These are phyloP conservation scores for Drosophila teissieri DNA, from an alignment of 1,140 invertebrate genomes.

Conservation along the genomic window DNA sequence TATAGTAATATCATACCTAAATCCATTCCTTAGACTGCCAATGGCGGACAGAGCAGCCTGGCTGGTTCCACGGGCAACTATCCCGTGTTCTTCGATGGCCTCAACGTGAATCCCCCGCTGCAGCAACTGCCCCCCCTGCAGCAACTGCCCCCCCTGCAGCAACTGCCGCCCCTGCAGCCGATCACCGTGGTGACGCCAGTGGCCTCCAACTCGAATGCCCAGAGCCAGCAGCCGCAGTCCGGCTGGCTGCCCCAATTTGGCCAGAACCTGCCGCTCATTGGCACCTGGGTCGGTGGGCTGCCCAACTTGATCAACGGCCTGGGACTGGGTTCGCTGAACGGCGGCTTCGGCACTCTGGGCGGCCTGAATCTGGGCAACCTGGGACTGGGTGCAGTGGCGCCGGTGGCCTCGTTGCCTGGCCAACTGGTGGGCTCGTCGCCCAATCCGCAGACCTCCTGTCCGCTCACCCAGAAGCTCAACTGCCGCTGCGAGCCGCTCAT, in stretches of 20 bases:
- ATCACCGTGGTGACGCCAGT: slow-evolving; percentile 59
- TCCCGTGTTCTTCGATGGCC: slow-evolving; percentile 60
- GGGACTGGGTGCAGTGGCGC: slow-evolving; percentile 46
- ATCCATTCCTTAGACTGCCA: neutral
- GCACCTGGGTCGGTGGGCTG: slow-evolving; percentile 57
- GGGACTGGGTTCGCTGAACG: slow-evolving; percentile 50
- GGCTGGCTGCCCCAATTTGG: slow-evolving; percentile 56
- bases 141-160: slow-evolving; percentile 37
- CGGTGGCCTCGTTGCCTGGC: neutral
- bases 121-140: slow-evolving; percentile 22
- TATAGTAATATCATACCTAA: too few relatives aligned
- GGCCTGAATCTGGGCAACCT: slow-evolving; percentile 61
- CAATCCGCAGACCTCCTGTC: slow-evolving; percentile 33
- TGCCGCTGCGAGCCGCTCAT: slow-evolving; percentile 73
- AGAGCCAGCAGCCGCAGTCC: slow-evolving; percentile 28
- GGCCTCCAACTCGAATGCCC: slow-evolving; percentile 44
- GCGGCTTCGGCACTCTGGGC: slow-evolving; percentile 49
- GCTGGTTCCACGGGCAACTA: slow-evolving; percentile 15
- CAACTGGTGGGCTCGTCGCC: neutral
- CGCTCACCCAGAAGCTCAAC: slow-evolving; percentile 58
- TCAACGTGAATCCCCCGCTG: slow-evolving; percentile 27
- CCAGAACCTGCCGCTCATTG: slow-evolving; percentile 67
- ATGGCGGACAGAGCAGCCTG: slow-evolving; percentile 4
- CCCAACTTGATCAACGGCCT: slow-evolving; percentile 52
- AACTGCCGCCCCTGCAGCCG: slow-evolving; percentile 32